These are phyloP conservation scores for Pygocentrus nattereri DNA, from an alignment of 2,797 vertebrate genomes.

Conservation along the genomic window DNA sequence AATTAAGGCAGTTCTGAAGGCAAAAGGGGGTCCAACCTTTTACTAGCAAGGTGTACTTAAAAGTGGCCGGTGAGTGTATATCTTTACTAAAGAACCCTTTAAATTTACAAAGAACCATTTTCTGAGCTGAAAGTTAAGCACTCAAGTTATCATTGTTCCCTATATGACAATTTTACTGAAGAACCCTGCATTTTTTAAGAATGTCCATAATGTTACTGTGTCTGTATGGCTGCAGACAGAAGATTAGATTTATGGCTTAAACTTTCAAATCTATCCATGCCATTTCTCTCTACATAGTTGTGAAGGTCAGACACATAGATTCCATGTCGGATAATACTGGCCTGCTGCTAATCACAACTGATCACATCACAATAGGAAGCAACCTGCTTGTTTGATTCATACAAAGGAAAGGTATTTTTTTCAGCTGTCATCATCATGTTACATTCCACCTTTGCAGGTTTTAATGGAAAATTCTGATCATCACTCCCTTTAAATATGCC, in stretches of 20 bases:
- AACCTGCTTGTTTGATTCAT: constrained; percentile 19
- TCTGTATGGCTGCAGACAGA: not conserved
- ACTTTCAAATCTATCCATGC: not conserved
- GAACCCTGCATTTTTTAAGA: not conserved
- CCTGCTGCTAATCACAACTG: not conserved
- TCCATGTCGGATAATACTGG: constrained; percentile 1
- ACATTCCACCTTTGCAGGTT: constrained; percentile 7
- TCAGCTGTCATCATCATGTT: constrained; percentile 16
- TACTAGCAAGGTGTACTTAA: no score
- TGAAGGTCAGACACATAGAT: constrained; percentile 16
- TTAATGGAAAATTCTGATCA: constrained; percentile 35
- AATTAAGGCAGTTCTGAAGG: no score
- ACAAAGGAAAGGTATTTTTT: not conserved
- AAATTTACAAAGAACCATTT: not conserved
- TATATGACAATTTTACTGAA: not conserved
- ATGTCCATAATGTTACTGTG: not conserved
- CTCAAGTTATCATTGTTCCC: no score
- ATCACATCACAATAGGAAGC: constrained; percentile 3
- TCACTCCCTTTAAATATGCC: constrained; percentile 26
- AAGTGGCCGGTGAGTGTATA: no score
- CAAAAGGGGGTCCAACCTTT: no score
- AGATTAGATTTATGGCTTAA: not conserved
- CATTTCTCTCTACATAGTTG: not conserved
- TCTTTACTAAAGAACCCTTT: no score
- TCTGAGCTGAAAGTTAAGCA: not conserved